These are phyloP conservation scores for Caenorhabditis panamensis DNA, from an alignment of 2,888 invertebrate species.

Conservation along the genomic window DNA sequence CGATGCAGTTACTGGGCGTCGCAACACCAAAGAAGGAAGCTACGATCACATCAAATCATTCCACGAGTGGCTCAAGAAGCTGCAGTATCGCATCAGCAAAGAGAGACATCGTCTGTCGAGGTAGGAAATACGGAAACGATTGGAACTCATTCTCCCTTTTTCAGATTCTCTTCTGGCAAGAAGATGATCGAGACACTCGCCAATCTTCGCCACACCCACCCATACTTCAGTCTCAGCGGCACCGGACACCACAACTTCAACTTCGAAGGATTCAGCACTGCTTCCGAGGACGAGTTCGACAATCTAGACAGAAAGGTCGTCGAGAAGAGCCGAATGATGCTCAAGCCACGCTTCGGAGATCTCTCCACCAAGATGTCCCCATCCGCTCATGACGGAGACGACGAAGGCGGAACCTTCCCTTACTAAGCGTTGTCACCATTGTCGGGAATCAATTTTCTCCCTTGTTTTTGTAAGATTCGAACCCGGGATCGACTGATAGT, in stretches of 20 bases:
- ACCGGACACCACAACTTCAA: background rate
- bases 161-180: conserved; percentile 75
- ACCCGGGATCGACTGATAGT: conserved; percentile 2
- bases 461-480: conserved; percentile 19
- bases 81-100: conserved; percentile 26
- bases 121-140: no score
- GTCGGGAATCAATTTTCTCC: conserved; percentile 1
- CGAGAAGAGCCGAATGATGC: conserved; percentile 5
- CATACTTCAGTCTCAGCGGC: conserved; percentile 7
- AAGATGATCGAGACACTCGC: conserved; percentile 72
- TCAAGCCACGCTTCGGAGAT: background rate
- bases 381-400: conserved; percentile 38
- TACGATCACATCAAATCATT: conserved; percentile 38
- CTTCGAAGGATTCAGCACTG: conserved; percentile 26
- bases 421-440: background rate
- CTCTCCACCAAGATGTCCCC: conserved; percentile 8
- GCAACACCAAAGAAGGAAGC: conserved; percentile 41
- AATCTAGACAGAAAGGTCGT: background rate
- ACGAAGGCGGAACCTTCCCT: conserved; percentile 20
- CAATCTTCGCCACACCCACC: conserved; percentile 13
- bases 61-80: conserved; percentile 40
- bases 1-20: conserved; percentile 13
- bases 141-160: no score
- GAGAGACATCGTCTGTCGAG: conserved; percentile 42
- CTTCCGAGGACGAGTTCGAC: conserved; percentile 24